These are phyloP conservation scores for Bovichtus variegatus DNA, from an alignment of 2,797 vertebrate species.

Conservation along the genomic window DNA sequence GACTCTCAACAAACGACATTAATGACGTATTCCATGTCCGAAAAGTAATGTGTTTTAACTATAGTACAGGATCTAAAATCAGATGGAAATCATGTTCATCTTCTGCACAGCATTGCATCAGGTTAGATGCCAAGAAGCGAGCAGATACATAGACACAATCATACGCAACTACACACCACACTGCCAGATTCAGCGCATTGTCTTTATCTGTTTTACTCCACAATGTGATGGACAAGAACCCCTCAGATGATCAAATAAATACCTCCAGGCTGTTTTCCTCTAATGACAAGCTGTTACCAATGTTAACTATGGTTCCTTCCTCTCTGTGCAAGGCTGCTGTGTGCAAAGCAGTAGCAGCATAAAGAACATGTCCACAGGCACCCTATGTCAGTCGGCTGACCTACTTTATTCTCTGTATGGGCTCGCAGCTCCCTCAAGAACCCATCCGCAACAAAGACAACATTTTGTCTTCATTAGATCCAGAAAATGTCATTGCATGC, in stretches of 20 bases:
- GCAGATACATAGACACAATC: background rate
- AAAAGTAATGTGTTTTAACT: background rate
- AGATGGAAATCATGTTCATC: background rate
- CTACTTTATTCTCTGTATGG: constrained; percentile 84
- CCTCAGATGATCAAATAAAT: constrained; percentile 78
- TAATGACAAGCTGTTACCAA: constrained; percentile 76
- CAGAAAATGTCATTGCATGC: constrained; percentile 73
- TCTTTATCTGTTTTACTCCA: constrained; percentile 41
- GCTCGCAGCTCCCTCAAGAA: constrained; percentile 79
- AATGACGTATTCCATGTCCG: no score
- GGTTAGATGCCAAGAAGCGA: background rate
- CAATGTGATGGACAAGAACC: constrained; percentile 74
- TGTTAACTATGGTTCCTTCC: constrained; percentile 70
- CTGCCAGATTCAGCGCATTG: constrained; percentile 28
- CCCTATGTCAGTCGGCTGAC: constrained; percentile 79
- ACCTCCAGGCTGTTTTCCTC: constrained; percentile 71
- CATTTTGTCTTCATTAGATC: constrained; percentile 85
- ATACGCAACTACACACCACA: background rate
- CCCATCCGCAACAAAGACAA: constrained; percentile 79
- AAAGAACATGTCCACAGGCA: constrained; percentile 79
- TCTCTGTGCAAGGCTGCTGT: constrained; percentile 65
- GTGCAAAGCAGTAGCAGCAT: constrained; percentile 64
- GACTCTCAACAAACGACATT: no score
- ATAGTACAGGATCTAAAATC: background rate
- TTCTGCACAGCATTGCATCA: constrained; percentile 4